Evolutionary conservation across 2,797 vertebrate genomes (phyloP).

Genomic region (Todus mexicanus): DNA sequence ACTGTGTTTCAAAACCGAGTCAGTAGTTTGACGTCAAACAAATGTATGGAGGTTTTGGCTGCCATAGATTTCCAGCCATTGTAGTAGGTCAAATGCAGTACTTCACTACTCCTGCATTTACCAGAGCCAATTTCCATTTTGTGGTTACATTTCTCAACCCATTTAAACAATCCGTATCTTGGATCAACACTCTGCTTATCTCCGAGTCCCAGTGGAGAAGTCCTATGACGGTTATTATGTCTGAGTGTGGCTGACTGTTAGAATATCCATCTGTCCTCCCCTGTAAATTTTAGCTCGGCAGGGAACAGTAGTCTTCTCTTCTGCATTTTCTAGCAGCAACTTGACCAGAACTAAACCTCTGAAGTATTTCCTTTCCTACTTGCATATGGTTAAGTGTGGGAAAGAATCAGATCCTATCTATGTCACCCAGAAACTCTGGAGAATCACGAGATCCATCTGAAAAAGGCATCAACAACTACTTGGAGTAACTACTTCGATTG

Average conservation of each 20-base stretch:
- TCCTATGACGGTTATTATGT: neutral
- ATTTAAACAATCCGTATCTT: slow-evolving; percentile 24
- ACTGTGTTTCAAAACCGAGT: neutral
- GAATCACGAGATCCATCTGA: neutral
- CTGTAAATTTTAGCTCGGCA: neutral
- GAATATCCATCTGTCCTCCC: neutral
- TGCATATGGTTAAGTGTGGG: neutral
- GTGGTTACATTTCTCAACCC: slow-evolving; percentile 10
- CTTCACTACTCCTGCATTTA: neutral
- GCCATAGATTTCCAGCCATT: neutral
- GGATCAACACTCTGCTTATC: slow-evolving; percentile 41
- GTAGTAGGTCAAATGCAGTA: neutral
- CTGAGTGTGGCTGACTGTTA: neutral
- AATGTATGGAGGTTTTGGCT: neutral
- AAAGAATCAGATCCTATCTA: neutral
- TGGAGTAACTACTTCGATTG: neutral
- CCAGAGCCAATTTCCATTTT: neutral
- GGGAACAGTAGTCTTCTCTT: neutral
- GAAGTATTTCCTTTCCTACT: neutral
- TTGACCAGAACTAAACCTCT: neutral
- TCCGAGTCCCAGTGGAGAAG: slow-evolving; percentile 13
- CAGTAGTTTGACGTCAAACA: neutral
- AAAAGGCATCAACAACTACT: neutral
- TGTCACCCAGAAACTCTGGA: neutral
- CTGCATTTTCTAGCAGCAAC: neutral